A percentile compares a stretch with the other conserved stretches of the same genome.
These are phyloP conservation scores for Poecile atricapillus DNA, from an alignment of 2,113 vertebrate species.

Conservation along the genomic window DNA sequence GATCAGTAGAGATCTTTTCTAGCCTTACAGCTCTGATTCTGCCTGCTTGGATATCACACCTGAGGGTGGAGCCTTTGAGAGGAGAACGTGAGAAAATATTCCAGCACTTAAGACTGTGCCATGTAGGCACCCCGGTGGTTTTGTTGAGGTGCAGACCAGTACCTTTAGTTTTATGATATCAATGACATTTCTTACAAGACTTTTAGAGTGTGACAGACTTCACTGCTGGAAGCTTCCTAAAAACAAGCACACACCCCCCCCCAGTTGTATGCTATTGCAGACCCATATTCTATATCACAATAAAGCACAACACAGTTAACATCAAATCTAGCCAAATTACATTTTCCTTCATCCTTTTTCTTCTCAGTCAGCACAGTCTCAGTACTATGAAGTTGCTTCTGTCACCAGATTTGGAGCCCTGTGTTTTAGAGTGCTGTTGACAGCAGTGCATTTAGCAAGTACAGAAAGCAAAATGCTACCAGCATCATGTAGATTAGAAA, in stretches of 20 bases:
- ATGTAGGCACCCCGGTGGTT: accelerated
- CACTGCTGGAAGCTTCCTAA: not conserved
- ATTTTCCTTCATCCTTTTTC: not conserved
- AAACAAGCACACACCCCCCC: not conserved
- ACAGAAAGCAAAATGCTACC: not conserved
- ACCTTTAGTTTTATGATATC: not conserved
- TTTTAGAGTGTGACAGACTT: not conserved
- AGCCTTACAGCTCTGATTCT: not conserved
- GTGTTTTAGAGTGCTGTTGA: not conserved
- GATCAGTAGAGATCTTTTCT: not conserved
- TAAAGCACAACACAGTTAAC: not conserved
- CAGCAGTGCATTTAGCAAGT: not conserved
- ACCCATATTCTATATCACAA: not conserved
- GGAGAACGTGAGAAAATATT: not conserved
- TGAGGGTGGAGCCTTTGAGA: not conserved
- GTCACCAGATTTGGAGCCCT: not conserved
- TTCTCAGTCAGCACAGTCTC: not conserved
- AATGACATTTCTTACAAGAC: not conserved
- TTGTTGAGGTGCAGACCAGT: not conserved
- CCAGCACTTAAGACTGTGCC: not conserved
- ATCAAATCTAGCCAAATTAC: not conserved
- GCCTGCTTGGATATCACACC: not conserved
- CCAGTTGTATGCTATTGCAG: not conserved
- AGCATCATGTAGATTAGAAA: not conserved
- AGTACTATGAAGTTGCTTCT: not conserved